Conservation (phyloP, 2,113 vertebrate genomes). For the Sisor rabdophorus region DNA sequence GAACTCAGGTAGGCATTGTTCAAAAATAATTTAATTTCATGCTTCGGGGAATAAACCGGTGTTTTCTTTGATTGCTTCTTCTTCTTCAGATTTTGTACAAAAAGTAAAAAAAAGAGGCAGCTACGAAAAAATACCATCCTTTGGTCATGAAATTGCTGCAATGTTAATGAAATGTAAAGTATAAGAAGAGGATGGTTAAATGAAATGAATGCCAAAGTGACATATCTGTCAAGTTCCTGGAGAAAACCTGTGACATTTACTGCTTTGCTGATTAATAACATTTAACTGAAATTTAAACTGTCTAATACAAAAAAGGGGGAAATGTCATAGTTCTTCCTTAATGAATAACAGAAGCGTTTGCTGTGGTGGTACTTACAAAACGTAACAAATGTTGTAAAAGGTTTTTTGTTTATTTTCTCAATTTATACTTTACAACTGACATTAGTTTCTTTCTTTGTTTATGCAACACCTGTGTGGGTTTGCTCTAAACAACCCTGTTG, state of each 20-base stretch:
- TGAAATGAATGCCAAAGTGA: background rate
- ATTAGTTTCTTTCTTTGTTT: background rate
- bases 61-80: conserved; percentile 26
- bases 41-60: conserved; percentile 34
- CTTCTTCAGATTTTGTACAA: conserved; percentile 18
- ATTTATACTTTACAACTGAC: too few species aligned
- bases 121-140: conserved; percentile 43
- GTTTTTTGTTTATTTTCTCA: too few species aligned
- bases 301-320: background rate
- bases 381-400: background rate
- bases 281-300: conserved; percentile 34
- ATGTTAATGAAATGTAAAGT: conserved; percentile 10
- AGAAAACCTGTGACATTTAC: conserved; percentile 36
- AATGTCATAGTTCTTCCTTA: conserved; percentile 33
- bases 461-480: background rate
- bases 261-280: conserved; percentile 35
- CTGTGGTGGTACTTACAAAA: background rate
- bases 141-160: background rate
- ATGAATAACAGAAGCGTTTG: conserved; percentile 7
- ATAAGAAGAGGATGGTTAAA: conserved; percentile 20
- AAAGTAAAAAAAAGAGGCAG: conserved; percentile 33
- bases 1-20: conserved; percentile 43
- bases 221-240: background rate
- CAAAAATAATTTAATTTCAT: conserved; percentile 48
- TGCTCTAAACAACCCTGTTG: background rate